Conservation (phyloP, 2,113 vertebrate species). For the Colius striatus region DNA sequence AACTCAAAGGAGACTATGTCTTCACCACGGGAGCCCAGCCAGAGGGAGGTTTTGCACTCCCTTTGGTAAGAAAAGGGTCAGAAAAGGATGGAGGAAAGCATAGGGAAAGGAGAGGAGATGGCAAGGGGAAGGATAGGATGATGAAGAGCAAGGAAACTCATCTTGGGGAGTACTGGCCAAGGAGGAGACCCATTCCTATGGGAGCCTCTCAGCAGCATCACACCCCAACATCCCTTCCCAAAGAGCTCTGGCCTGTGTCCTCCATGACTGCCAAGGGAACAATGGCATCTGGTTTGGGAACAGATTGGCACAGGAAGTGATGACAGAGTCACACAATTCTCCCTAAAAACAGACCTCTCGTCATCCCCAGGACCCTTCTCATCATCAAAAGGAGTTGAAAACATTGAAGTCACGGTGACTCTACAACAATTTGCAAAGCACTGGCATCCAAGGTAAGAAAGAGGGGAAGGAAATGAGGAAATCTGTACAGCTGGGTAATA, state of each 20-base stretch:
- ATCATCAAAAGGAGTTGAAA: background rate
- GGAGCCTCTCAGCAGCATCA: background rate
- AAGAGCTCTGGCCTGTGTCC: fast-evolving
- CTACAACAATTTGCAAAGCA: background rate
- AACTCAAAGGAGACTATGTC: conserved; percentile 67
- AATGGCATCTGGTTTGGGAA: background rate
- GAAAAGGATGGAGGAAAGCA: fast-evolving
- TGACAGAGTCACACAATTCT: fast-evolving
- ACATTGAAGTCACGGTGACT: background rate
- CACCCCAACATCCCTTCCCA: background rate
- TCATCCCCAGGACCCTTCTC: background rate
- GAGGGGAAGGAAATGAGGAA: background rate
- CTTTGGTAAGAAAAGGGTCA: fast-evolving
- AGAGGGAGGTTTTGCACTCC: background rate
- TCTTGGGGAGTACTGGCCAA: too few species aligned
- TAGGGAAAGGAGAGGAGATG: background rate
- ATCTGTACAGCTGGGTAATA: background rate
- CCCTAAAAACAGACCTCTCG: background rate
- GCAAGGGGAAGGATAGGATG: fast-evolving
- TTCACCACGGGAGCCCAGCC: background rate
- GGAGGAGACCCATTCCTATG: fast-evolving
- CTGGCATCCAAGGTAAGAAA: background rate
- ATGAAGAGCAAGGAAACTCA: background rate
- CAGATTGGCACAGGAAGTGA: fast-evolving
- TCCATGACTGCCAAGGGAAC: background rate